Percentiles rank a stretch among this genome's conserved stretches.
Evolutionary conservation across 2,888 invertebrate genomes (phyloP).

Genomic region (Mythimna vitellina): DNA sequence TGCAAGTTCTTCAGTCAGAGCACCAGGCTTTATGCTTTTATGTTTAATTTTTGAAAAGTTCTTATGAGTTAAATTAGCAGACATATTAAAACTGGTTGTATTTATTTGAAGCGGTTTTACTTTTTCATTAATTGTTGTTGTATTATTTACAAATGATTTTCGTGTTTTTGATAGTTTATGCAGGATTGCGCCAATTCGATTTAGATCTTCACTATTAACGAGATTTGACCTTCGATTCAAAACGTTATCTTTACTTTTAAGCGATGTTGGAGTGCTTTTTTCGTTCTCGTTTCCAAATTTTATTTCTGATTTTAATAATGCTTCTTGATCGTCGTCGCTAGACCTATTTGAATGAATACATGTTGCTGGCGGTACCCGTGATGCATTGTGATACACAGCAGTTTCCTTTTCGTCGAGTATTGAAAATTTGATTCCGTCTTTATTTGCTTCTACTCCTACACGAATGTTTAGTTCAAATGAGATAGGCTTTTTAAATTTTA

Average conservation of each 20-base stretch:
- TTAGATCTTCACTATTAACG: constrained; percentile 1
- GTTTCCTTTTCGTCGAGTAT: constrained; percentile 33
- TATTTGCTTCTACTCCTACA: constrained; percentile 46
- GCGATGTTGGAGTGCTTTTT: background rate
- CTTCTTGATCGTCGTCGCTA: background rate
- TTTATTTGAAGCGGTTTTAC: background rate
- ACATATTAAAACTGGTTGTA: constrained; percentile 1
- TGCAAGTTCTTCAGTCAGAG: constrained; percentile 16
- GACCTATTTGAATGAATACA: background rate
- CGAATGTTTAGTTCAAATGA: constrained; percentile 46
- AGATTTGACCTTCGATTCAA: constrained; percentile 21
- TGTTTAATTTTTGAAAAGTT: constrained; percentile 31
- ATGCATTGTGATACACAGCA: constrained; percentile 8
- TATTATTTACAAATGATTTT: background rate
- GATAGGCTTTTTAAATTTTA: constrained; percentile 19
- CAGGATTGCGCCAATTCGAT: background rate
- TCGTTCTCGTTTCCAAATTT: background rate
- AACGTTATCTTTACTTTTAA: background rate
- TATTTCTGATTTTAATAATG: background rate
- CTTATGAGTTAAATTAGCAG: background rate
- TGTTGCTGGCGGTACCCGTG: background rate
- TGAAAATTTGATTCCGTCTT: constrained; percentile 47
- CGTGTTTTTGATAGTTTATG: constrained; percentile 8
- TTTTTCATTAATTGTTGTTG: background rate
- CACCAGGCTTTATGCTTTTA: constrained; percentile 31